phyloP scores from a whole-genome alignment of 2,113 vertebrate species.

The Hippocampus mohnikei region DNA sequence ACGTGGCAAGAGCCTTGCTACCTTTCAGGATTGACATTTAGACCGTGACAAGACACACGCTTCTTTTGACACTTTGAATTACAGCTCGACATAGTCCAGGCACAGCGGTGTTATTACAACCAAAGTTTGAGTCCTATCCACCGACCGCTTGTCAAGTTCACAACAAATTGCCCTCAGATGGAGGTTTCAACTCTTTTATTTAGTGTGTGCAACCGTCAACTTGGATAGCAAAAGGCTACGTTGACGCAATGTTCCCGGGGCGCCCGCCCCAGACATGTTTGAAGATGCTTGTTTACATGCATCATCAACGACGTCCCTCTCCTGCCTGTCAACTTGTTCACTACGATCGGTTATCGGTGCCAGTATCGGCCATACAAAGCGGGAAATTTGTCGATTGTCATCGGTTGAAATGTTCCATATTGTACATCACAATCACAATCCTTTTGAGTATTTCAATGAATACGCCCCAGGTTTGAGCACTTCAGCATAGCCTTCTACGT shows the following conservation, averaged over 20 bases:
- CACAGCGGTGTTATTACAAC: constrained; percentile 29
- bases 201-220: not conserved
- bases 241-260: not conserved
- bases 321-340: too few relatives aligned
- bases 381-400: too few relatives aligned
- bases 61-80: constrained; percentile 27
- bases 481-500: too few relatives aligned
- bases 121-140: constrained; percentile 20
- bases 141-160: constrained; percentile 38
- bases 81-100: constrained; percentile 33
- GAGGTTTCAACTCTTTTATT: constrained; percentile 9
- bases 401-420: too few relatives aligned
- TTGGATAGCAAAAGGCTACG: not conserved
- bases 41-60: constrained; percentile 21
- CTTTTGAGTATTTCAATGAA: too few relatives aligned
- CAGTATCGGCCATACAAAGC: too few relatives aligned
- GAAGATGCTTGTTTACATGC: not conserved
- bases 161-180: constrained; percentile 7
- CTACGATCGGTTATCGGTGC: too few relatives aligned
- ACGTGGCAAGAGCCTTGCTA: constrained; percentile 5
- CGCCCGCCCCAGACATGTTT: not conserved
- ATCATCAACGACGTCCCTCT: too few relatives aligned
- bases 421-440: too few relatives aligned
- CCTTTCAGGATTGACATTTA: constrained; percentile 21
- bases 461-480: too few relatives aligned